Base-by-base conservation (phyloP, 2,888 invertebrate genomes). In the Scaptomyza reducta region DNA sequence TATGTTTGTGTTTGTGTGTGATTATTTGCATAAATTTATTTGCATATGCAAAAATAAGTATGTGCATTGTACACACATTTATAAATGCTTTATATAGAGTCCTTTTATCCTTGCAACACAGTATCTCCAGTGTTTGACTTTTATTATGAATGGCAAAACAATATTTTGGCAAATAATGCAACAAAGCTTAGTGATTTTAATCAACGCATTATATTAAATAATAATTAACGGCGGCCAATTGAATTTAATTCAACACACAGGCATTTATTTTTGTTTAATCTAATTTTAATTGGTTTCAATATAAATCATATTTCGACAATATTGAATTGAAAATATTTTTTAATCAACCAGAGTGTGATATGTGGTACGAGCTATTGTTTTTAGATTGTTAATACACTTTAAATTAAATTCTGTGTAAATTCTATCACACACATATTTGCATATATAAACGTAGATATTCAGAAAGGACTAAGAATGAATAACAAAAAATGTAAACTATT, bases 11-110 rank as follows among this genome's bases (percentile, higher is more conserved):
- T 31, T 14, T 14, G 14, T 2, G 11, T 29, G 29, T 42, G 22
- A 14, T 11, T 6, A 50, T 50, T 50, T 38, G 35, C 38, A 50
- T 50, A 25, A 7, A 38, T 50, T 35, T 10, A 50, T 25, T 35
- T 50, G 35, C 35, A 35, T 35, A 25, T n/a, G n/a, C 16, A 10
- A n/a, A 25, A 3, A 18, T 11, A 22, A 22, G 14, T 35, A 6
- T n/a, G 11, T n/a, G 14, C 14, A 35, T n/a, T n/a, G 35, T n/a
- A 35, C 2, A 33, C 3, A 22, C n/a, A n/a, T n/a, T n/a, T n/a
- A n/a, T n/a, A n/a, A n/a, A n/a, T n/a, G n/a, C n/a, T n/a, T n/a
- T n/a, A n/a, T 11, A 2, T 25, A 11, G 11, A 11, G 4, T 25
- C 18, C 50, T 35, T 33, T 14, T n/a, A 31, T 31, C 22, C 49